Conservation (phyloP, 2,797 vertebrate species). For the Craterocephalus amniculus region DNA sequence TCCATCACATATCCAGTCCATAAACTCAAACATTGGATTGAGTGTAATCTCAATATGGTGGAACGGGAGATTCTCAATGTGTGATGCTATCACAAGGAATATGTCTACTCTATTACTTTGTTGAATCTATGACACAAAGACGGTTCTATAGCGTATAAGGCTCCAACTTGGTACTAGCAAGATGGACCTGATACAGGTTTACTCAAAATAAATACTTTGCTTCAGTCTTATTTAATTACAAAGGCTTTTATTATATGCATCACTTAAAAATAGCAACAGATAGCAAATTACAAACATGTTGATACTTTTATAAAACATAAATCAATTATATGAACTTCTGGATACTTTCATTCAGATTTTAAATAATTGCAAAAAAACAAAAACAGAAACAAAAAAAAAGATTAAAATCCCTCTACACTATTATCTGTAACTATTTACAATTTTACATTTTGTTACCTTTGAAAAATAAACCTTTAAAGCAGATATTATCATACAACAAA, state of each 20-base stretch:
- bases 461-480: constrained; percentile 12
- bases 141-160: too few relatives aligned
- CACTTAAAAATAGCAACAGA: constrained; percentile 46
- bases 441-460: neutral
- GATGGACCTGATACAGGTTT: neutral
- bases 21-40: too few relatives aligned
- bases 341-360: neutral
- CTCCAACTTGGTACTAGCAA: neutral
- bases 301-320: constrained; percentile 23
- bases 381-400: neutral
- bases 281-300: constrained; percentile 1
- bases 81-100: too few relatives aligned
- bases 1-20: too few relatives aligned
- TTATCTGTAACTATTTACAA: neutral
- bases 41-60: too few relatives aligned
- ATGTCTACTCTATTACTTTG: too few relatives aligned
- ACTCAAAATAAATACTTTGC: neutral
- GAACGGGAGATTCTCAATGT: too few relatives aligned
- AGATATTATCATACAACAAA: neutral
- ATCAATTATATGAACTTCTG: too few relatives aligned
- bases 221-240: neutral
- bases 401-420: constrained; percentile 20
- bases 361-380: neutral
- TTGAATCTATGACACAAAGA: too few relatives aligned
- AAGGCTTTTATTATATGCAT: constrained; percentile 29